Percentiles rank a stretch among this genome's conserved stretches.
These are phyloP conservation scores for Erpetoichthys calabaricus DNA, from an alignment of 2,797 vertebrate genomes.

Conservation along the genomic window DNA sequence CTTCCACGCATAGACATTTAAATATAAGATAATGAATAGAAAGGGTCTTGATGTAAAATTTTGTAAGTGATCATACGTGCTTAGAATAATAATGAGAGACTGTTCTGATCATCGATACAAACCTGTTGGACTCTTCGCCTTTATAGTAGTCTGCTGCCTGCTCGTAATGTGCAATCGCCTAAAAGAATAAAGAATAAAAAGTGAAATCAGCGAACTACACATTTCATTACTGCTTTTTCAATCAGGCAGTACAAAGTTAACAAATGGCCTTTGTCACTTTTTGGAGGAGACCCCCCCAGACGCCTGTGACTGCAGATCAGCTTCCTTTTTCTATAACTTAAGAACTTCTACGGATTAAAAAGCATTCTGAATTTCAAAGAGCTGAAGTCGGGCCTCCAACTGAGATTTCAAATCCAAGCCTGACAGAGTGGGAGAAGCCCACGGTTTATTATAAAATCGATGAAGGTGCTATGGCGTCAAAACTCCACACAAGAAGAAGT, in stretches of 20 bases:
- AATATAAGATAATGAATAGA: too few species aligned
- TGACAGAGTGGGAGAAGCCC: too few species aligned
- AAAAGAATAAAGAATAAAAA: constrained; percentile 23
- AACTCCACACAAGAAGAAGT: too few species aligned
- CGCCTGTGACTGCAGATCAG: background rate
- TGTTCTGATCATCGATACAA: constrained; percentile 10
- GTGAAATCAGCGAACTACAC: background rate
- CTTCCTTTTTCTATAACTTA: background rate
- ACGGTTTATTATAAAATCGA: too few species aligned
- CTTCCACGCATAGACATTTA: too few species aligned
- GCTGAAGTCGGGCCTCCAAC: too few species aligned
- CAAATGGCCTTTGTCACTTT: background rate
- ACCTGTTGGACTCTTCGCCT: constrained; percentile 97
- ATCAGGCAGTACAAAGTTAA: background rate
- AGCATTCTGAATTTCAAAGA: background rate
- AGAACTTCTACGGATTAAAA: background rate
- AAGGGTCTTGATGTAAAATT: too few species aligned
- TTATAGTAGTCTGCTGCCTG: constrained; percentile 98
- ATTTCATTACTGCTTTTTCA: background rate
- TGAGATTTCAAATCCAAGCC: too few species aligned
- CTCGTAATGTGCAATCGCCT: constrained; percentile 95
- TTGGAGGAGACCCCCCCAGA: too few species aligned
- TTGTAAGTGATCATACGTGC: too few species aligned
- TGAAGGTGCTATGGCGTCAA: too few species aligned
- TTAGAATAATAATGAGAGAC: too few species aligned